A percentile compares a stretch with the other conserved stretches of the same genome.
These are phyloP conservation scores for Tiaroga cobitis DNA, from an alignment of 2,797 vertebrate species.

Conservation along the genomic window DNA sequence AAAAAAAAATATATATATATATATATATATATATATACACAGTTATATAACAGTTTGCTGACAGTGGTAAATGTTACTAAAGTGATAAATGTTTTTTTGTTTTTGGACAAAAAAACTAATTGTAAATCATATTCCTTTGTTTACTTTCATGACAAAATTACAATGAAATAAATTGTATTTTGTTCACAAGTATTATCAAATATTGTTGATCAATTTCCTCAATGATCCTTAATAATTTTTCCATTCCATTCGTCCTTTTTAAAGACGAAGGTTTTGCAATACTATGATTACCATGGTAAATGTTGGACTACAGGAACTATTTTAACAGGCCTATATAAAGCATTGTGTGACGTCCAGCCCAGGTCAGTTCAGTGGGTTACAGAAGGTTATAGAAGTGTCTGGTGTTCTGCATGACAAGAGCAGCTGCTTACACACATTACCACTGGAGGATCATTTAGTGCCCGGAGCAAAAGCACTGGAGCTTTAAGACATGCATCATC, in stretches of 20 bases:
- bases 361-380: no score
- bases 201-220: neutral
- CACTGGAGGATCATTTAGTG: neutral
- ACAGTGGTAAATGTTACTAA: neutral
- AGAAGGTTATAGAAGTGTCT: constrained; percentile 1
- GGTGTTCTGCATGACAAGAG: constrained; percentile 21
- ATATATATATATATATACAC: no score
- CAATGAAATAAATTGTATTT: neutral
- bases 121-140: neutral
- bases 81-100: neutral
- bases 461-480: no score
- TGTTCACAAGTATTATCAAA: no score
- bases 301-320: neutral
- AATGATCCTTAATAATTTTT: neutral
- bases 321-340: neutral
- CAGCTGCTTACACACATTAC: neutral
- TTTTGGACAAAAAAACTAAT: neutral
- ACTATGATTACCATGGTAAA: neutral
- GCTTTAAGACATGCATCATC: neutral
- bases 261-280: neutral
- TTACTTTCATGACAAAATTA: neutral
- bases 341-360: neutral
- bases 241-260: neutral
- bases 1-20: no score
- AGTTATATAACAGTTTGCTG: no score